Evolutionary conservation across 2,888 invertebrate genomes (phyloP).

Genomic region (Petrophora chlorosata): DNA sequence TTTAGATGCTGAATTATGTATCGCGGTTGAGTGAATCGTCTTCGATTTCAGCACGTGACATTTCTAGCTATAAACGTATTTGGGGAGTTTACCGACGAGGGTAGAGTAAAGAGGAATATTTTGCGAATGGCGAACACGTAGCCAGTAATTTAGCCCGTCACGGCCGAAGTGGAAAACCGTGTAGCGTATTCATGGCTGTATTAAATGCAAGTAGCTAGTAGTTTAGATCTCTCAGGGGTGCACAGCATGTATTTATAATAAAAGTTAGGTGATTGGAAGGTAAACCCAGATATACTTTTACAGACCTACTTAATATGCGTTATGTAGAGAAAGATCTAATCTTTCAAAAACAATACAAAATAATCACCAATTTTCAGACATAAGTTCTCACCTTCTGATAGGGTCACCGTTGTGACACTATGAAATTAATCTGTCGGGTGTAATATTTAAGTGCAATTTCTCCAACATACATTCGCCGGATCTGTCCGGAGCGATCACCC

Average conservation of each 20-base stretch:
- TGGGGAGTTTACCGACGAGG: slow-evolving; percentile 27
- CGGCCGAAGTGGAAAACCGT: slow-evolving; percentile 69
- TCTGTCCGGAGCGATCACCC: too few species aligned
- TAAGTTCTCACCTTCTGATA: too few species aligned
- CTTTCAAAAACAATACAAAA: too few species aligned
- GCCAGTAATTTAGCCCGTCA: slow-evolving; percentile 58
- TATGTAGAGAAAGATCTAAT: too few species aligned
- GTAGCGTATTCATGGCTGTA: slow-evolving; percentile 53
- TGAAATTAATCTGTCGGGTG: too few species aligned
- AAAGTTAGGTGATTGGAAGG: too few species aligned
- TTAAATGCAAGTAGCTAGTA: background rate
- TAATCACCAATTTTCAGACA: too few species aligned
- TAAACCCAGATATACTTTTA: too few species aligned
- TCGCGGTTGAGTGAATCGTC: background rate
- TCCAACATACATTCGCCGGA: too few species aligned
- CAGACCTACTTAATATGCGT: too few species aligned
- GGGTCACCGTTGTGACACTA: too few species aligned
- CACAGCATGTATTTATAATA: background rate
- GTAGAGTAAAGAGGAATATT: slow-evolving; percentile 44
- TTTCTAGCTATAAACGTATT: slow-evolving; percentile 41
- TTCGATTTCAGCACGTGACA: slow-evolving; percentile 26
- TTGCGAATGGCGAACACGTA: slow-evolving; percentile 69
- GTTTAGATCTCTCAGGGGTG: background rate
- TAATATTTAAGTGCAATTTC: too few species aligned
- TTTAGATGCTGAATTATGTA: slow-evolving; percentile 8